These are phyloP conservation scores for Halcyon malimbica DNA, from an alignment of 2,113 vertebrate genomes.

Conservation along the genomic window DNA sequence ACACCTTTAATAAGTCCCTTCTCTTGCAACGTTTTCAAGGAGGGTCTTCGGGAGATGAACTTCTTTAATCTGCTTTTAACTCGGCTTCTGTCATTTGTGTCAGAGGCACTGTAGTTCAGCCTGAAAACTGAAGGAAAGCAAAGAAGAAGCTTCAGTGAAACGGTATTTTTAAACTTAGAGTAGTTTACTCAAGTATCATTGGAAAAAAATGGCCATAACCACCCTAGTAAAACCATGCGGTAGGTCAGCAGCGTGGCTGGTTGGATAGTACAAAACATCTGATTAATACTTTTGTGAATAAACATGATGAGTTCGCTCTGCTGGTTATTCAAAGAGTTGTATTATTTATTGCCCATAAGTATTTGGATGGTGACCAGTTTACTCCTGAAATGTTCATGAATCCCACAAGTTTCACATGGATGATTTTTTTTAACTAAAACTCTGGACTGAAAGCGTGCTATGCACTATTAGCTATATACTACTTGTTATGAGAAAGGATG, in stretches of 20 bases:
- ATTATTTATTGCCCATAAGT: constrained; percentile 48
- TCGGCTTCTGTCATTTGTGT: constrained; percentile 84
- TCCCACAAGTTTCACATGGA: constrained; percentile 40
- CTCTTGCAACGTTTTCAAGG: constrained; percentile 89
- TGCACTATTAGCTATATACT: constrained; percentile 1
- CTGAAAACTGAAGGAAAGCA: constrained; percentile 79
- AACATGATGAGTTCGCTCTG: constrained; percentile 17
- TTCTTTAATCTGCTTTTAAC: constrained; percentile 91
- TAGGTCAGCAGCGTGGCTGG: not conserved
- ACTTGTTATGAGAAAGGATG: not conserved
- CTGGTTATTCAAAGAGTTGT: not conserved
- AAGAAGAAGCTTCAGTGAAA: not conserved
- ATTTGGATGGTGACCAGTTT: constrained; percentile 52
- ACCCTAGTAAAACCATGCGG: not conserved
- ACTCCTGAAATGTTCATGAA: constrained; percentile 33
- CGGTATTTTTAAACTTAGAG: not conserved
- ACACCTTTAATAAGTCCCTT: constrained; percentile 91
- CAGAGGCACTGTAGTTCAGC: constrained; percentile 87
- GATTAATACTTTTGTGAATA: constrained; percentile 46
- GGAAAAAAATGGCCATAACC: not conserved
- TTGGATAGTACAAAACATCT: constrained; percentile 2
- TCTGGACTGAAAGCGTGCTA: not conserved
- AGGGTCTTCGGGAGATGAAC: constrained; percentile 88
- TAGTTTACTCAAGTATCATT: not conserved
- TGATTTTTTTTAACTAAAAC: not conserved